A percentile compares a stretch with the other conserved stretches of the same genome.
Evolutionary conservation across 2,888 invertebrate genomes (phyloP).

Genomic region (Chironomus riparius): DNA sequence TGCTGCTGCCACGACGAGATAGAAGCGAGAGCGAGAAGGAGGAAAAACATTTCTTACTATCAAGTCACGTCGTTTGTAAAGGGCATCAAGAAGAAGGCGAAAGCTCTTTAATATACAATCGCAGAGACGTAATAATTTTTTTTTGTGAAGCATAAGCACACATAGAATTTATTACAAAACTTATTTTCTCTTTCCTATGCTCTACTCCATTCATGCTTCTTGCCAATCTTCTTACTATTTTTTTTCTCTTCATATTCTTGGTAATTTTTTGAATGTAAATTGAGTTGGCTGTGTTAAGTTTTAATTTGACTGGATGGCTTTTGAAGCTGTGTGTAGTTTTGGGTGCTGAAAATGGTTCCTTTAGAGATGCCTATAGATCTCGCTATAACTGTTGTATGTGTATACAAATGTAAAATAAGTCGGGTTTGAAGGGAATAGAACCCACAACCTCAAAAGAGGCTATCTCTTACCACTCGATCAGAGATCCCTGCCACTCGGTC

Average conservation of each 20-base stretch:
- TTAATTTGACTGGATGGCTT: too few species aligned
- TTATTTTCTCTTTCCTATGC: not conserved
- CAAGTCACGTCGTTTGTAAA: slow-evolving; percentile 10
- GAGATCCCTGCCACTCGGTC: too few species aligned
- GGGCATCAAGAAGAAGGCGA: not conserved
- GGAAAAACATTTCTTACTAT: slow-evolving; percentile 14
- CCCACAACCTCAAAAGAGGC: too few species aligned
- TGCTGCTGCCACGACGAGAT: too few species aligned
- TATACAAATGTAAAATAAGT: too few species aligned
- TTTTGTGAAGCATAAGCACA: not conserved
- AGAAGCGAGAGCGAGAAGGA: not conserved
- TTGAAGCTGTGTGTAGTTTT: too few species aligned
- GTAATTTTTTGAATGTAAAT: not conserved
- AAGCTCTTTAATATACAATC: not conserved
- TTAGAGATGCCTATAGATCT: too few species aligned
- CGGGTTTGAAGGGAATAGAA: too few species aligned
- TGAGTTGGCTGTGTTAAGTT: too few species aligned
- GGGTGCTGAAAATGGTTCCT: too few species aligned
- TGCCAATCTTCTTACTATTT: not conserved
- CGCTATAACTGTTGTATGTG: too few species aligned
- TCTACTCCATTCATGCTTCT: not conserved
- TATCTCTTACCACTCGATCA: too few species aligned
- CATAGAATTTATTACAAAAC: not conserved
- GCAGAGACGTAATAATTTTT: not conserved
- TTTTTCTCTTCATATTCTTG: not conserved